Evolutionary conservation across 2,113 vertebrate species (phyloP), one percentile per base, ranked within the genome.

Genomic region (Herpetotheres cachinnans): DNA sequence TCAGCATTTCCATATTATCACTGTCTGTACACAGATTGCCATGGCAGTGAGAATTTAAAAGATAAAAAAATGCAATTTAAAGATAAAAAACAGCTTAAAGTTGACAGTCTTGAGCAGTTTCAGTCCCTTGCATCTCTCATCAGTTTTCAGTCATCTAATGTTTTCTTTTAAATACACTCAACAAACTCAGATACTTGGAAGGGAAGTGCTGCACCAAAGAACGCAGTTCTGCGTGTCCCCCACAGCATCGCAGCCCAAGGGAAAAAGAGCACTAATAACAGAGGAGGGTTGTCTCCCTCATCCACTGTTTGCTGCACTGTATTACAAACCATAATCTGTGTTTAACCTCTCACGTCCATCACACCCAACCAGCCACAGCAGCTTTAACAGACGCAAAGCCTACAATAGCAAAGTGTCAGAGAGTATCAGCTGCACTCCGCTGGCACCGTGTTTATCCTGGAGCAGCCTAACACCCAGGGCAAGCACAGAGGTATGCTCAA

Each of bases 1-100:
- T 93, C 94, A 97, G 83, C 62, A 90, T 96, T 96, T 97, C 95
- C 92, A 69, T 95, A 89, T 94, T 90, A 96, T 86, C 82, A 79
- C 78, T 1, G 24, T 84, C 82, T 91, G 88, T 95, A 93, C 82
- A 59, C 52, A 90, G 91, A 93, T 38, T 91, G 69, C 83, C 67
- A 42, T 2, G 19, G 77, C 82, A 89, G 81, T 63, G 42, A 92
- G 82, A 94, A 94, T 91, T 94, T 80, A 88, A 94, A 86, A 90
- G 79, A 94, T 72, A 2, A 62, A 90, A 92, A 96, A 80, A 62
- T 1, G n/a, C 65, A 90, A 94, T 93, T 95, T 96, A 86, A 91
- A 91, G 78, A 94, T 93, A 94, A 94, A 94, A 69, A 76, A 9
- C 38, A 85, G 82, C 86, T 96, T 86, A 67, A 85, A 95, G 91